Base-by-base conservation (phyloP, 2,797 vertebrate genomes). In the Zenarchopterus dispar region DNA sequence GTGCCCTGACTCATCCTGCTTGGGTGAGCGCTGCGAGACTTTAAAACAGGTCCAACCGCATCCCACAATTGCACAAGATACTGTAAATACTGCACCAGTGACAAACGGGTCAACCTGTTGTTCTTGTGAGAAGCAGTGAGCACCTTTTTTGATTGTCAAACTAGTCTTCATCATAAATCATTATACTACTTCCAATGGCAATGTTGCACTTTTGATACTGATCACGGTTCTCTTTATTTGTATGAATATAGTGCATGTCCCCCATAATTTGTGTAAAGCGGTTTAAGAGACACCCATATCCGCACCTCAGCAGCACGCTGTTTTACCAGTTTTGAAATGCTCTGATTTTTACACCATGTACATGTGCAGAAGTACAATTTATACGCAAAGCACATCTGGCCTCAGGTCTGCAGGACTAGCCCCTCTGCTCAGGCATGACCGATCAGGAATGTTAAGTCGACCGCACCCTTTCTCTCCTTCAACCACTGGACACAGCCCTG, bases 381-480 rank as follows among this genome's bases (percentile, higher is more conserved):
- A 59, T 57, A 75, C 65, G 57, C 57, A 67, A 62, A 75, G 50
- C 78, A 85, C 86, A 86, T 90, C 85, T 90, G 87, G 81, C 58
- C 67, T 62, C 73, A 80, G 80, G 88, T 88, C 77, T 63, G 62
- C 76, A 61, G 70, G 67, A 72, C 81, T 57, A 39, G 62, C 70
- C 74, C 68, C 74, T 82, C 39, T 48, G 46, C 76, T 91, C 78
- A 85, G 84, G 84, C 83, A 79, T 78, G 85, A 85, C 82, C 67
- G 83, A 91, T 93, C 84, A 82, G 91, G 91, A 92, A 92, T 92
- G 87, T 58, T 70, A 45, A 51, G 59, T 39, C 19, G 70, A 73
- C 86, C 88, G 70, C 88, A 82, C 90, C 89, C 89, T 80, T 67
- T 83, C 73, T 81, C 75, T 62, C 56, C 76, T 78, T 73, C 47